Evolutionary conservation across 2,797 vertebrate genomes (phyloP), one percentile per base, ranked within the genome.

Genomic region (Rallus crepitans): DNA sequence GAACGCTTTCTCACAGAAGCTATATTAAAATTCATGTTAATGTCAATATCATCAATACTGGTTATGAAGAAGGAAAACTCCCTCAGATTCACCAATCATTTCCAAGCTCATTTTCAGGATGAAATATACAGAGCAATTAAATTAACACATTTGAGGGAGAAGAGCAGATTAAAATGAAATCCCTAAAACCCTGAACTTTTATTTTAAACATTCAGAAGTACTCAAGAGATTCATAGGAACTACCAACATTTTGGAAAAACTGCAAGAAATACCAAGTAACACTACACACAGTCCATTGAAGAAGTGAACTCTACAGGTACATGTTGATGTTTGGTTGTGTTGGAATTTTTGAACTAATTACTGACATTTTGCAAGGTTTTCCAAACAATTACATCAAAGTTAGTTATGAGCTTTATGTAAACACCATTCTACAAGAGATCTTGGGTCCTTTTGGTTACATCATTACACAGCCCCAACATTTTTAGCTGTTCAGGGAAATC

Each of bases 91-190:
- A 89, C 53, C 33, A 2, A 4, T n/a, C 55, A 65, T 47, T 89
- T 91, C 89, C 84, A 89, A 91, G 39, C 30, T 83, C 24, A 53
- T 85, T 88, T 94, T 92, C 59, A 91, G 45, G 53, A 87, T 47
- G 20, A 92, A 87, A 50, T 48, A 76, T 0, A 12, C 16, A 82
- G 10, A 68, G 24, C 8, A 10, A 5, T 61, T 82, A 73, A 63
- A 56, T 64, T 60, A 93, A 66, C 35, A 72, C 48, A 35, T 37
- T 31, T 8, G 12, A 1, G 4, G 4, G 27, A 45, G 21, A 52
- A 72, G 19, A 50, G 13, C 11, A 82, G 47, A 63, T 31, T 35
- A 59, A 89, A 89, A 8, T 33, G 25, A 82, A 82, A 76, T 20
- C 68, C 33, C 28, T 42, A 37, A 69, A 89, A 79, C 18, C 45